phyloP scores from a whole-genome alignment of 2,888 invertebrate genomes.

The Xestia ashworthii region DNA sequence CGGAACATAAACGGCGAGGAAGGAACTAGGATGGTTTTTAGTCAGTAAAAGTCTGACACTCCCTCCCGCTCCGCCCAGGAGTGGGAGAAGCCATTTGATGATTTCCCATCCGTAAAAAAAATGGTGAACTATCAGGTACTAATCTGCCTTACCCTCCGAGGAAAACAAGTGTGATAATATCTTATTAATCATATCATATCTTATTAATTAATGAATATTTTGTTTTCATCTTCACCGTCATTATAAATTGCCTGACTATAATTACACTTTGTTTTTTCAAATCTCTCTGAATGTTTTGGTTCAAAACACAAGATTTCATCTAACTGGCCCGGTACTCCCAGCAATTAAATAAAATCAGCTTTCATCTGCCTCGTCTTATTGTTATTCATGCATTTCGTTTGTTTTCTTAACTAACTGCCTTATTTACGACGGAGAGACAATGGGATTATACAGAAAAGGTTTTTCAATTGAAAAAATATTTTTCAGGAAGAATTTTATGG shows the following conservation, averaged over 20 bases:
- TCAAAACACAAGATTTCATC: constrained; percentile 48
- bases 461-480: constrained; percentile 43
- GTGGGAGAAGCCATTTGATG: no score
- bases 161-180: neutral
- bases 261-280: neutral
- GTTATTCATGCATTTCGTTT: constrained; percentile 76
- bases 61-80: no score
- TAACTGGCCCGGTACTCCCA: constrained; percentile 20
- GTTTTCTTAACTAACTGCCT: constrained; percentile 76
- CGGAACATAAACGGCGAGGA: no score
- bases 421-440: constrained; percentile 68
- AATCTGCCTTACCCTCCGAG: neutral
- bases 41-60: no score
- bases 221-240: neutral
- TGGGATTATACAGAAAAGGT: constrained; percentile 29
- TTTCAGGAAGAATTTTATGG: constrained; percentile 32
- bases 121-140: neutral
- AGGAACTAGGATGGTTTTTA: no score
- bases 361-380: constrained; percentile 68
- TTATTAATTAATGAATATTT: neutral
- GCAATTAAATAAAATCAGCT: constrained; percentile 70
- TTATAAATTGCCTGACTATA: neutral
- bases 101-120: no score
- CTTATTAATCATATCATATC: neutral
- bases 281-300: neutral